These are phyloP conservation scores for Lutraria rhynchaena DNA, from an alignment of 1,140 invertebrate species.

Conservation along the genomic window DNA sequence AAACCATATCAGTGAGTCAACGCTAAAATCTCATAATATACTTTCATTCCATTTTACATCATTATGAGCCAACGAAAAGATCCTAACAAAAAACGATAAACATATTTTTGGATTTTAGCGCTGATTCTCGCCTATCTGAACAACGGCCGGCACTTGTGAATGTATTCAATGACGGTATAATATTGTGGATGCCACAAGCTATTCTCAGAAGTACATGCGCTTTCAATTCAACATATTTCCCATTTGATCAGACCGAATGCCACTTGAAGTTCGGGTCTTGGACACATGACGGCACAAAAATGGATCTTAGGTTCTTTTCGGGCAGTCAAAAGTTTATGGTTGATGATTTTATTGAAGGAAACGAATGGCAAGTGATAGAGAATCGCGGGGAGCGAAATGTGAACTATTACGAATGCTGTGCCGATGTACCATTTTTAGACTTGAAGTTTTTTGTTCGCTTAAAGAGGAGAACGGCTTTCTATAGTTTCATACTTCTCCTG, in stretches of 20 bases:
- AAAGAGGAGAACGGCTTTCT: slow-evolving; percentile 78
- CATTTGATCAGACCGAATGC: slow-evolving; percentile 74
- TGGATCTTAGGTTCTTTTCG: slow-evolving; percentile 60
- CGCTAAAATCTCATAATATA: slow-evolving; percentile 1
- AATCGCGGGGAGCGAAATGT: slow-evolving; percentile 69
- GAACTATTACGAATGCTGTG: slow-evolving; percentile 78
- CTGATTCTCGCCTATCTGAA: slow-evolving; percentile 79
- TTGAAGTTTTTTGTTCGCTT: slow-evolving; percentile 77
- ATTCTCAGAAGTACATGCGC: slow-evolving; percentile 98
- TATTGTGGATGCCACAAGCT: slow-evolving; percentile 98
- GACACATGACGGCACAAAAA: slow-evolving; percentile 98
- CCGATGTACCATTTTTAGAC: slow-evolving; percentile 77
- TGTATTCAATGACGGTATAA: slow-evolving; percentile 92
- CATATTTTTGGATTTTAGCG: slow-evolving; percentile 70
- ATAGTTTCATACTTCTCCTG: slow-evolving; percentile 81
- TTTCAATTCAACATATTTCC: slow-evolving; percentile 85
- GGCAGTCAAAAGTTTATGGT: slow-evolving; percentile 26
- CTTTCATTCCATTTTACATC: slow-evolving; percentile 86
- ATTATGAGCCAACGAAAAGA: slow-evolving; percentile 87
- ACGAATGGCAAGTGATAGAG: slow-evolving; percentile 79
- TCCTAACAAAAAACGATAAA: no score
- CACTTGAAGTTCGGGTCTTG: slow-evolving; percentile 95
- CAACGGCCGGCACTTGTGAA: slow-evolving; percentile 79
- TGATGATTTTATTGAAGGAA: slow-evolving; percentile 77
- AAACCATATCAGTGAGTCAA: slow-evolving; percentile 85